Evolutionary conservation across 2,888 invertebrate species (phyloP), one percentile per base, ranked within the genome.

Genomic region (Oxytorus armatus): DNA sequence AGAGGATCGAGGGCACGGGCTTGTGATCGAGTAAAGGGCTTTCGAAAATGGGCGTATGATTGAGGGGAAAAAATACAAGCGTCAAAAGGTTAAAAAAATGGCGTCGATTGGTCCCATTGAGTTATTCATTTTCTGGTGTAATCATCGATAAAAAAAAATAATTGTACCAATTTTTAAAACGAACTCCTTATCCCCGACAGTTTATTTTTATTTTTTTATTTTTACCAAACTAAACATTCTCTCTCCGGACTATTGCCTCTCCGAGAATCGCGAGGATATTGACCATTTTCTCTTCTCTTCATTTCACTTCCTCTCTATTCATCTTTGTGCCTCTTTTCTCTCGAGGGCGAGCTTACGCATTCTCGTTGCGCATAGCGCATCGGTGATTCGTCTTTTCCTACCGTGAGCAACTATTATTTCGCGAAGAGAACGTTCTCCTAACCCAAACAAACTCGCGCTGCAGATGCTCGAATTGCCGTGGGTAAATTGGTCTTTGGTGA

Each of bases 361-460:
- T 65, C 59, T 55, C 49, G 57, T 47, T 76, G 69, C 79, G 74
- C 74, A 79, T 53, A 68, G 39, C 33, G 66, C 29, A 5, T 14
- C 23, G 36, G 16, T 47, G 47, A 25, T 14, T 14, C 21, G 55
- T 44, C 44, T 8, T n/a, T 16, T 55, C 49, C 36, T n/a, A 18
- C 47, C 29, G 25, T 14, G 42, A 25, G 33, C 21, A 36, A 42
- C 66, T 61, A 23, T 21, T 36, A 39, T 51, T 66, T 53, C 66
- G 68, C 25, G 65, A 47, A 59, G 49, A 36, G 25, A 21, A 69
- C 49, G 36, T 11, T 68, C 75, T 83, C 84, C 84, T 85, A 88
- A 88, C 86, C 87, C 87, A 88, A 88, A 88, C 88, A 88, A 87
- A 88, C 85, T 39, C 47, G 49, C 55, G 85, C n/a, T n/a, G n/a